These are phyloP conservation scores for Streblospio benedicti DNA, from an alignment of 1,140 invertebrate species.

Conservation along the genomic window DNA sequence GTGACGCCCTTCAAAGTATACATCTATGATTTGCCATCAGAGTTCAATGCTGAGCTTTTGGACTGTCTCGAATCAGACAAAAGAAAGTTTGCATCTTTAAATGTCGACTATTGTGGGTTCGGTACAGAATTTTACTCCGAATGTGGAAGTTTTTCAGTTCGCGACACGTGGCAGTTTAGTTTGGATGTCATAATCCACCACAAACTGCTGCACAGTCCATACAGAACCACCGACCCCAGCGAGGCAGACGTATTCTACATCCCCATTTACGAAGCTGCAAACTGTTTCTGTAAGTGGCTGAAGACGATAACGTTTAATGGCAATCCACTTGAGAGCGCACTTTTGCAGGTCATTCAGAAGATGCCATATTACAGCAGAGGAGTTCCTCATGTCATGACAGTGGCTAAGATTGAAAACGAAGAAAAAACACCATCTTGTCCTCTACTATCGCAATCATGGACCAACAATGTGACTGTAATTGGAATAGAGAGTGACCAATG, in stretches of 20 bases:
- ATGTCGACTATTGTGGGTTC: constrained; percentile 24
- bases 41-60: constrained; percentile 27
- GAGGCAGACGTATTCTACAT: constrained; percentile 33
- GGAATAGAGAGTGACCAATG: constrained; percentile 25
- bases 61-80: constrained; percentile 10
- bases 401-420: constrained; percentile 30
- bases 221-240: constrained; percentile 22
- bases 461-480: constrained; percentile 19
- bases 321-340: constrained; percentile 5
- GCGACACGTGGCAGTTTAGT: constrained; percentile 29
- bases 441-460: constrained; percentile 16
- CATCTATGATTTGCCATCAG: constrained; percentile 28
- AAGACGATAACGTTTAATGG: not conserved
- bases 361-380: constrained; percentile 15
- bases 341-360: constrained; percentile 16
- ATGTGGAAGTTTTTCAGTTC: constrained; percentile 10
- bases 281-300: constrained; percentile 18
- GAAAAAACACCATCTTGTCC: constrained; percentile 18
- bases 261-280: constrained; percentile 27
- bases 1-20: constrained; percentile 23
- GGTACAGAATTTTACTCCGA: not conserved
- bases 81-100: constrained; percentile 20
- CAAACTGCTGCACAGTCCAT: constrained; percentile 26
- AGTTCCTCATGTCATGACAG: constrained; percentile 28
- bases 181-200: constrained; percentile 32